Conservation (phyloP, 2,888 invertebrate species). For the Patella ulyssiponensis region DNA sequence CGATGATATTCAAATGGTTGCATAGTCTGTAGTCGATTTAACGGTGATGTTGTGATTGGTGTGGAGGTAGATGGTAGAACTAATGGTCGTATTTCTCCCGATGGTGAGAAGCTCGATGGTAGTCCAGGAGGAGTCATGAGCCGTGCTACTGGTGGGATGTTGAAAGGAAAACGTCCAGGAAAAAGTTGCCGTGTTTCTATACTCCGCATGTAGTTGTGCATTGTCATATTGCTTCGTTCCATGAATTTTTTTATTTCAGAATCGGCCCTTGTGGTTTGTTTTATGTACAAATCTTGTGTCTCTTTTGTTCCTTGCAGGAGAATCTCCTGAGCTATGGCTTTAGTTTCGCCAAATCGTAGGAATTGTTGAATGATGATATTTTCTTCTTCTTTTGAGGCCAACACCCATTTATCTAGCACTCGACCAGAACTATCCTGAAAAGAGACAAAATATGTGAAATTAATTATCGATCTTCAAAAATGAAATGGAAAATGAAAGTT, state of each 20-base stretch:
- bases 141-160: conserved; percentile 51
- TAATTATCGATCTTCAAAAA: no score
- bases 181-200: conserved; percentile 64
- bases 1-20: conserved; percentile 91
- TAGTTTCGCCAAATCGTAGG: conserved; percentile 89
- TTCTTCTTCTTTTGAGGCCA: conserved; percentile 90
- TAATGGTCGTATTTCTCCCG: conserved; percentile 52
- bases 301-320: conserved; percentile 73
- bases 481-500: no score
- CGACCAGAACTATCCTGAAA: conserved; percentile 85
- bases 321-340: conserved; percentile 83
- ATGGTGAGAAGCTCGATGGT: conserved; percentile 52
- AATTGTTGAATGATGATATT: conserved; percentile 93
- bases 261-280: conserved; percentile 69
- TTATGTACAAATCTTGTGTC: conserved; percentile 59
- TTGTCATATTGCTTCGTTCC: conserved; percentile 73
- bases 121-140: conserved; percentile 53
- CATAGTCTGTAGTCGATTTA: conserved; percentile 93
- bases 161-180: conserved; percentile 54
- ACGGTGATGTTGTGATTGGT: conserved; percentile 82
- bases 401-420: conserved; percentile 89
- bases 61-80: conserved; percentile 66
- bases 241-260: conserved; percentile 77
- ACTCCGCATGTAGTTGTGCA: conserved; percentile 65
- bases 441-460: conserved; percentile 2